phyloP scores from a whole-genome alignment of 2,113 vertebrate genomes.

The Esox niger region DNA sequence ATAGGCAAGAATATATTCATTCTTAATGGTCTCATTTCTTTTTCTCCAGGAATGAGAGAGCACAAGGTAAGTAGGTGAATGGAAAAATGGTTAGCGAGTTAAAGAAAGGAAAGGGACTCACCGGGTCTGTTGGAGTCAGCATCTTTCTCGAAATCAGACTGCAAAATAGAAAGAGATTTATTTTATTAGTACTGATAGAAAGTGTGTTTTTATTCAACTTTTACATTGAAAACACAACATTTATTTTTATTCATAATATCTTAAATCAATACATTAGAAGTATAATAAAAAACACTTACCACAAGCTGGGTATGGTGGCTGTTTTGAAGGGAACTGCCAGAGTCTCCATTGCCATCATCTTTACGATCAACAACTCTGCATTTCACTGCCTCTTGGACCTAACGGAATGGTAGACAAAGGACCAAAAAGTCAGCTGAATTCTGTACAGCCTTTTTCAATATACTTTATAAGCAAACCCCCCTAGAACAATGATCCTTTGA shows the following conservation, averaged over 20 bases:
- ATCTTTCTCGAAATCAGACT: conserved; percentile 97
- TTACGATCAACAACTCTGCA: conserved; percentile 95
- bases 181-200: conserved; percentile 52
- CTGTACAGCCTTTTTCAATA: not conserved
- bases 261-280: conserved; percentile 64
- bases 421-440: conserved; percentile 11
- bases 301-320: conserved; percentile 93
- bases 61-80: too few relatives aligned
- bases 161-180: conserved; percentile 31
- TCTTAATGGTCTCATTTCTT: conserved; percentile 24
- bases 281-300: conserved; percentile 74
- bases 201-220: conserved; percentile 49
- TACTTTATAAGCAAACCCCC: too few relatives aligned
- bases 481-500: conserved; percentile 2
- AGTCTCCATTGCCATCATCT: conserved; percentile 95
- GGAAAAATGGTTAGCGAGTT: conserved; percentile 39
- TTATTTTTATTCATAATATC: not conserved
- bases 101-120: conserved; percentile 63
- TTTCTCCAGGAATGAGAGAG: too few relatives aligned
- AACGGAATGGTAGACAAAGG: conserved; percentile 20
- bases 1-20: conserved; percentile 23
- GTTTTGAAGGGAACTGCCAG: conserved; percentile 92
- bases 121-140: conserved; percentile 96
- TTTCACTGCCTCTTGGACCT: conserved; percentile 98
- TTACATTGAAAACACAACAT: conserved; percentile 31